Base-by-base conservation (phyloP, 2,797 vertebrate genomes). In the Lutjanus argentimaculatus region DNA sequence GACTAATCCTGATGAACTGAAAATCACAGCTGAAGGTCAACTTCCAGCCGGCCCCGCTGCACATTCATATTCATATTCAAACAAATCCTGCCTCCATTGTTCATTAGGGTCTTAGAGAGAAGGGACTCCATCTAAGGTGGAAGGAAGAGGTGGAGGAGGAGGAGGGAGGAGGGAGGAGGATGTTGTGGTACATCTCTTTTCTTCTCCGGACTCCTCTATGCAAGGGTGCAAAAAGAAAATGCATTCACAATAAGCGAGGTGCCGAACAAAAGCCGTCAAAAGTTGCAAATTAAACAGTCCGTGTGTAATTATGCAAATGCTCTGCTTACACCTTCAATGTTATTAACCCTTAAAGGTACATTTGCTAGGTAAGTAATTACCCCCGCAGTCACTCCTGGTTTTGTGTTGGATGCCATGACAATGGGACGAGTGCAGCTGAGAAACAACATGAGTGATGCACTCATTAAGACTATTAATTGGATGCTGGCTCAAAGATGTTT, bases 1-100 rank as follows among this genome's bases (percentile, higher is more conserved):
- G 98, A 99, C 98, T 99, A 99, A 99, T 99, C 98, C 98, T 99
- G 97, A 99, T 98, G 98, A 99, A 99, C 98, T 98, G 97, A 98
- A 95, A 99, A 98, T 98, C 97, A 97, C 97, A 97, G 98, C 98
- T 99, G 98, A 99, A 99, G 98, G 98, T 99, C 98, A 99, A 97
- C 98, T 97, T 97, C 96, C 97, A 98, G 97, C 98, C 97, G 96
- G 96, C 92, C 93, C 87, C 68, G 85, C 92, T 89, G 97, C 97
- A 97, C 97, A 98, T 98, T 99, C 98, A 97, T 99, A 99, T 99
- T 99, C 98, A 98, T 98, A 98, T 99, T 99, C 98, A 99, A 98
- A 99, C 97, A 99, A 98, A 99, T 97, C 97, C 97, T 96, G 96
- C 96, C 96, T 95, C 97, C 96, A 97, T 98, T 98, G 97, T 99